Evolutionary conservation across 2,888 invertebrate genomes (phyloP).

Genomic region (Plutella xylostella): DNA sequence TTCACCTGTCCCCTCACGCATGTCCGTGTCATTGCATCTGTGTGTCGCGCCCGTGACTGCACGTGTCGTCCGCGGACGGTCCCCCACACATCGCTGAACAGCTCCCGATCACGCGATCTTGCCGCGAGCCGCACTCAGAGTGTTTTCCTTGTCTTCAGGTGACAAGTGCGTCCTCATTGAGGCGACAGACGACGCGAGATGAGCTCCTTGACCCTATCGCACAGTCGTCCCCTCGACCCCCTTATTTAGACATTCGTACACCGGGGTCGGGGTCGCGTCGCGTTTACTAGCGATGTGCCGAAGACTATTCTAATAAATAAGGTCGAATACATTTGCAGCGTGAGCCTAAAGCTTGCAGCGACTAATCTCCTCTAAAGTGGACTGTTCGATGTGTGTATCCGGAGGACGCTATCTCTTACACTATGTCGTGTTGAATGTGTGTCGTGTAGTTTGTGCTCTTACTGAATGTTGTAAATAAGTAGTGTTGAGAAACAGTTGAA

Average conservation of each 20-base stretch:
- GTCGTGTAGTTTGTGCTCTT: conserved; percentile 61
- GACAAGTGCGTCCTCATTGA: conserved; percentile 85
- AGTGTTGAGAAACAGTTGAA: not conserved
- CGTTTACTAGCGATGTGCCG: conserved; percentile 66
- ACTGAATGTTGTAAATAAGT: conserved; percentile 2
- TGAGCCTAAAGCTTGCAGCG: conserved; percentile 66
- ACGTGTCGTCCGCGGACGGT: conserved; percentile 64
- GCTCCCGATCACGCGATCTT: conserved; percentile 60
- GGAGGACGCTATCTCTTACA: conserved; percentile 56
- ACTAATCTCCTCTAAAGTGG: conserved; percentile 52
- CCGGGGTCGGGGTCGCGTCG: conserved; percentile 59
- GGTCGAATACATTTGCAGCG: conserved; percentile 66
- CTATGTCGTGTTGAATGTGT: conserved; percentile 60
- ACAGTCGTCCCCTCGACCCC: conserved; percentile 60
- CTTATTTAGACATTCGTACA: conserved; percentile 51
- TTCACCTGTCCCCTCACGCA: conserved; percentile 11
- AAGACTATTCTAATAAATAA: conserved; percentile 57
- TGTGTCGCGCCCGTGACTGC: conserved; percentile 56
- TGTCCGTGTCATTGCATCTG: conserved; percentile 33
- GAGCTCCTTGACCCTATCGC: conserved; percentile 63
- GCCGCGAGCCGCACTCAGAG: conserved; percentile 64
- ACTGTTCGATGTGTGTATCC: conserved; percentile 62
- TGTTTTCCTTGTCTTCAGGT: conserved; percentile 78
- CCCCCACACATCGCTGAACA: conserved; percentile 65
- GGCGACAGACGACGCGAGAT: conserved; percentile 76